A percentile compares a stretch with the other conserved stretches of the same genome.
phyloP scores from a whole-genome alignment of 2,888 invertebrate genomes.

The Synergus gifuensis region DNA sequence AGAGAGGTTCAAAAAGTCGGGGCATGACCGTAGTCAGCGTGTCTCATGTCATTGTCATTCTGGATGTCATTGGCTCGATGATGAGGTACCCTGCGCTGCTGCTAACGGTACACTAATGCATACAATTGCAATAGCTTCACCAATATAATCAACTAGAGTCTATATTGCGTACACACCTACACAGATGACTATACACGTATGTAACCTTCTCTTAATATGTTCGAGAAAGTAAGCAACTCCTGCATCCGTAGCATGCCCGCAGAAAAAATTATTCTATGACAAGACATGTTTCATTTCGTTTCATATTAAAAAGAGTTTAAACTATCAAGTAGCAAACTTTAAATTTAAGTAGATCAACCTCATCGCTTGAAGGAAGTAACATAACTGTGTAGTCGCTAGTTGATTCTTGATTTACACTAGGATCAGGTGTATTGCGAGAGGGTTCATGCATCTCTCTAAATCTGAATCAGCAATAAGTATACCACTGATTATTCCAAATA shows the following conservation, averaged over 20 bases:
- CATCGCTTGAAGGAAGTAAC: neutral
- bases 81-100: neutral
- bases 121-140: neutral
- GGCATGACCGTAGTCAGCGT: neutral
- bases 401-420: neutral
- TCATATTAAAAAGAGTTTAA: neutral
- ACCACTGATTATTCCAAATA: too few relatives aligned
- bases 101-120: neutral
- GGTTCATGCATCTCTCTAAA: neutral
- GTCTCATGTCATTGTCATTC: neutral
- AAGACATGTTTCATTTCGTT: neutral
- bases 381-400: neutral
- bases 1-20: neutral
- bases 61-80: neutral
- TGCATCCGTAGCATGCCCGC: neutral
- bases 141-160: neutral
- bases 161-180: neutral
- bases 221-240: neutral
- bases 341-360: neutral
- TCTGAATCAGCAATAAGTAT: too few relatives aligned
- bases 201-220: neutral
- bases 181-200: neutral
- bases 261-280: neutral
- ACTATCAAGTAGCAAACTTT: neutral
- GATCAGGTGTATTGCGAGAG: neutral